phyloP scores from a whole-genome alignment of 30 jellyfish, hydroid and myxozoan genomes.

The Pseudorhiza aurosa region DNA sequence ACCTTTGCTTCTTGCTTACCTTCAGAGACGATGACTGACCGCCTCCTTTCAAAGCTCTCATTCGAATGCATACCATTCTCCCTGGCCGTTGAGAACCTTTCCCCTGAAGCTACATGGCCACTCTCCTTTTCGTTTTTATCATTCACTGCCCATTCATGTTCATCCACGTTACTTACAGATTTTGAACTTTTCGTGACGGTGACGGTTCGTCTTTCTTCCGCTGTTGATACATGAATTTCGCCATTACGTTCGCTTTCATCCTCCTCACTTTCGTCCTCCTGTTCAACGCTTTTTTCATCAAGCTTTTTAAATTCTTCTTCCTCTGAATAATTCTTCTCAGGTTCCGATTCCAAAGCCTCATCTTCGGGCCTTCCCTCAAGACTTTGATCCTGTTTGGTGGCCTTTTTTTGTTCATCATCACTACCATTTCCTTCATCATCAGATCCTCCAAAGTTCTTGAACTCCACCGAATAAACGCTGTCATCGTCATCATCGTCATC shows the following conservation, averaged over 20 bases:
- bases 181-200: neutral
- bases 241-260: neutral
- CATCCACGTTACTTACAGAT: neutral
- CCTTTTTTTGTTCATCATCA: neutral
- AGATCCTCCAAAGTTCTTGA: constrained; percentile 52
- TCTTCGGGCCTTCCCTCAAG: neutral
- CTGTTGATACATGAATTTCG: neutral
- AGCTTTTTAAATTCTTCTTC: neutral
- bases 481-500: constrained; percentile 50
- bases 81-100: neutral
- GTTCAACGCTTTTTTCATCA: neutral
- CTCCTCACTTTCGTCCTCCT: neutral
- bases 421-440: constrained; percentile 28
- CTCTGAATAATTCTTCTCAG: neutral
- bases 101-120: neutral
- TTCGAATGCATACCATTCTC: too few species aligned
- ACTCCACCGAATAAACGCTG: constrained; percentile 54
- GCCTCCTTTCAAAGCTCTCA: too few species aligned
- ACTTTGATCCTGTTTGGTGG: neutral
- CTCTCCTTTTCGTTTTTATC: neutral
- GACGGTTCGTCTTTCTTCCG: constrained; percentile 13
- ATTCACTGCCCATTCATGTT: neutral
- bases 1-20: too few species aligned
- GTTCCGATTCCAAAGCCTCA: neutral
- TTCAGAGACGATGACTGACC: too few species aligned